Conservation (phyloP, 2,113 vertebrate genomes). For the Rhinichthys klamathensis region DNA sequence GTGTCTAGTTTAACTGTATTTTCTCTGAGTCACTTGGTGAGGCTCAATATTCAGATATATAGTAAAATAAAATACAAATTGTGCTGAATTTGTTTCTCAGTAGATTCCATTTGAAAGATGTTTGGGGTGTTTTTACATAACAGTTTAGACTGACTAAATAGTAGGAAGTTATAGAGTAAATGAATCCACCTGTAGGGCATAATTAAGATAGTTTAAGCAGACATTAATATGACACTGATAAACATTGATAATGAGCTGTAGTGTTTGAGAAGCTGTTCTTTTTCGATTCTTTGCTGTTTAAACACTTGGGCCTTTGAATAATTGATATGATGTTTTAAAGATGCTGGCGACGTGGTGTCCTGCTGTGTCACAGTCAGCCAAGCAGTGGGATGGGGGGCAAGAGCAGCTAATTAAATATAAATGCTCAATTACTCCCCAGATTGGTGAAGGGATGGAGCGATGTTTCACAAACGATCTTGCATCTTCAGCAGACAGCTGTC, state of each 20-base stretch:
- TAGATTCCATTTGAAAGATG: not conserved
- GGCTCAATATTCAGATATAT: not conserved
- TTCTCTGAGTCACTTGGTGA: not conserved
- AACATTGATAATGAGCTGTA: constrained; percentile 22
- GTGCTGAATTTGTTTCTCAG: not conserved
- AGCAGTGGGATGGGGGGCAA: constrained; percentile 44
- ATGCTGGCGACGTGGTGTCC: constrained; percentile 41
- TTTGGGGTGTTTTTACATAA: not conserved
- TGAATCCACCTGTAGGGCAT: not conserved
- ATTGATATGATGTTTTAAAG: constrained; percentile 59
- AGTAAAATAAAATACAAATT: not conserved
- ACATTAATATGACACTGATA: not conserved
- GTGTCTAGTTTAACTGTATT: not conserved
- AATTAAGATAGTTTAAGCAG: not conserved
- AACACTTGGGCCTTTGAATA: constrained; percentile 48
- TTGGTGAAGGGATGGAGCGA: constrained; percentile 27
- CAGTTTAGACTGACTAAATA: not conserved
- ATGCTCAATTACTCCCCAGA: constrained; percentile 56
- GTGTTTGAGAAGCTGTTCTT: constrained; percentile 40
- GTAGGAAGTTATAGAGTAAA: not conserved
- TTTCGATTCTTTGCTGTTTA: constrained; percentile 39
- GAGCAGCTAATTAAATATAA: constrained; percentile 60
- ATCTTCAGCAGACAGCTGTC: constrained; percentile 37
- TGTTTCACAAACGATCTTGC: constrained; percentile 42
- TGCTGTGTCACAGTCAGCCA: constrained; percentile 47